Evolutionary conservation across 1,140 invertebrate species (phyloP).

Genomic region (Fopius arisanus): DNA sequence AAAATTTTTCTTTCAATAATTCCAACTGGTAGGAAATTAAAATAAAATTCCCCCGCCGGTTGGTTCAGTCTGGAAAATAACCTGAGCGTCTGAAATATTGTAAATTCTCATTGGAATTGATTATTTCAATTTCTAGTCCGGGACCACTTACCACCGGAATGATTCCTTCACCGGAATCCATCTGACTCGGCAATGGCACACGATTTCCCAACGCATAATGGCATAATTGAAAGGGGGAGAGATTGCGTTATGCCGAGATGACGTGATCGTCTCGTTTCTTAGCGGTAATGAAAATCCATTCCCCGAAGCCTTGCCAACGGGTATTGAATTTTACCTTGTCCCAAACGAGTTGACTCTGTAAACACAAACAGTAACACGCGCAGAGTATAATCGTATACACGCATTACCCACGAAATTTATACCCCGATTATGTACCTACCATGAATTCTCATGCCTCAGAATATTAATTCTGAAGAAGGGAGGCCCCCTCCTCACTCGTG

Average conservation of each 20-base stretch:
- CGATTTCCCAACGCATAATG: not conserved
- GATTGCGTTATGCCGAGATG: not conserved
- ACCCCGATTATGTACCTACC: not conserved
- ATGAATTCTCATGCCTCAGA: not conserved
- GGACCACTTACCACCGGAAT: not conserved
- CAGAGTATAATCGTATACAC: not conserved
- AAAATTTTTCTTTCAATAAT: no score
- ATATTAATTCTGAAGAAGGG: not conserved
- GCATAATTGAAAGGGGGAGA: not conserved
- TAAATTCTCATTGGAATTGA: no score
- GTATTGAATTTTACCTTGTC: not conserved
- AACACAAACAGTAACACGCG: not conserved
- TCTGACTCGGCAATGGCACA: not conserved
- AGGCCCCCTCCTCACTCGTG: not conserved
- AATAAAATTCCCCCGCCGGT: no score
- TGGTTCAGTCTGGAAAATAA: no score
- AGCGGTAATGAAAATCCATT: not conserved
- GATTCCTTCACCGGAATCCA: not conserved
- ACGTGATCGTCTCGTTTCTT: not conserved
- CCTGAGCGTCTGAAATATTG: no score
- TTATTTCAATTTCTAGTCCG: not conserved
- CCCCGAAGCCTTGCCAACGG: not conserved
- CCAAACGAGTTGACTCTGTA: not conserved
- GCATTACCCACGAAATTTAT: not conserved
- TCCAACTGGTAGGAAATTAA: no score